Evolutionary conservation across 2,888 invertebrate species (phyloP).

Genomic region (Dilophus febrilis): DNA sequence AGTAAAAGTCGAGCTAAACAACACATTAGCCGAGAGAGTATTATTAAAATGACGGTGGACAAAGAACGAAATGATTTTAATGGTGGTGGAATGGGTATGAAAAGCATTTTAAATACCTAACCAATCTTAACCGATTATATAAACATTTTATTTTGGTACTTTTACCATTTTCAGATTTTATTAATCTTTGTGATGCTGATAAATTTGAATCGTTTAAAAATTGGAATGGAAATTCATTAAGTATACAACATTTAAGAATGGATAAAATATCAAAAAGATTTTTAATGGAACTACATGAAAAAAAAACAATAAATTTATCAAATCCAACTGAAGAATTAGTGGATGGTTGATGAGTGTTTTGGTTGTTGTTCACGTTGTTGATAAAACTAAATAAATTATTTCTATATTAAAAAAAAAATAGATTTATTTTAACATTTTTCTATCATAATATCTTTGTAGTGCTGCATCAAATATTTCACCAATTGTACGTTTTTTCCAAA

Average conservation of each 20-base stretch:
- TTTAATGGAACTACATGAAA: too few species aligned
- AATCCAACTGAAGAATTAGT: neutral
- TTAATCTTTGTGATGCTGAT: slow-evolving; percentile 22
- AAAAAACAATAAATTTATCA: neutral
- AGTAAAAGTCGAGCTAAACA: slow-evolving; percentile 49
- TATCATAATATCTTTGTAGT: slow-evolving; percentile 53
- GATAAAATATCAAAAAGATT: slow-evolving; percentile 17
- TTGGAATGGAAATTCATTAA: slow-evolving; percentile 29
- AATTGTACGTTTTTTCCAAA: slow-evolving; percentile 74
- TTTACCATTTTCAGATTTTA: slow-evolving; percentile 17
- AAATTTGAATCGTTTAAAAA: slow-evolving; percentile 22
- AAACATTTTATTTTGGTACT: neutral
- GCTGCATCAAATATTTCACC: slow-evolving; percentile 61
- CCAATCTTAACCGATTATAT: neutral
- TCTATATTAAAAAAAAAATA: neutral
- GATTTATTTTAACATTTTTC: slow-evolving; percentile 31
- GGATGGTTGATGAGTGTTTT: neutral
- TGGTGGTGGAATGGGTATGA: slow-evolving; percentile 55
- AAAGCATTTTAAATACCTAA: slow-evolving; percentile 48
- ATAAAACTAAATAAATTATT: neutral
- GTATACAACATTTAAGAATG: slow-evolving; percentile 27
- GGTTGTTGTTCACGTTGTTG: neutral
- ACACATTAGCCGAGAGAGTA: slow-evolving; percentile 63
- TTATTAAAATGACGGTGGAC: slow-evolving; percentile 58
- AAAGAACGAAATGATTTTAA: slow-evolving; percentile 57